These are phyloP conservation scores for Cetonia aurata DNA, from an alignment of 2,888 invertebrate genomes.

Conservation along the genomic window DNA sequence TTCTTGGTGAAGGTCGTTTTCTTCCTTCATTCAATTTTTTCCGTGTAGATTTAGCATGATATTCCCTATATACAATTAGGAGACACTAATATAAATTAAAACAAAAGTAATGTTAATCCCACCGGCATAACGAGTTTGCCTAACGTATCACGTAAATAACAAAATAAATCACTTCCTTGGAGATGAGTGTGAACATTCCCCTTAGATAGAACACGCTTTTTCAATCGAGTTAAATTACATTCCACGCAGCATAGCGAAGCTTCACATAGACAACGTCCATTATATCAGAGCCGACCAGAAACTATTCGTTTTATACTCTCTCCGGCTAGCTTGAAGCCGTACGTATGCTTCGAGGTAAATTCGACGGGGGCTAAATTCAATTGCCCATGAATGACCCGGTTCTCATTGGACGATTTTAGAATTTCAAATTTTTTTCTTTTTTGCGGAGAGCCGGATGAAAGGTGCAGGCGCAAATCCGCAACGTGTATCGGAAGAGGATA, in stretches of 20 bases:
- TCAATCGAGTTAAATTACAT: constrained; percentile 19
- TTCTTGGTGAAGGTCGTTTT: not conserved
- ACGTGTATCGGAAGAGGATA: not conserved
- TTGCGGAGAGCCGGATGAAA: not conserved
- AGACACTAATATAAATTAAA: too few relatives aligned
- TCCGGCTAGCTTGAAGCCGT: constrained; percentile 16
- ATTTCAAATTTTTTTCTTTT: constrained; percentile 25
- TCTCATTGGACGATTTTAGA: constrained; percentile 18
- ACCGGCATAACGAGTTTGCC: too few relatives aligned
- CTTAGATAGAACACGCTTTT: not conserved
- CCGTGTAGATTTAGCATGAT: too few relatives aligned
- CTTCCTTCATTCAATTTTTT: not conserved
- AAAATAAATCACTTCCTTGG: too few relatives aligned
- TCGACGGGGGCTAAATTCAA: constrained; percentile 8
- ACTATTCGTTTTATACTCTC: constrained; percentile 2
- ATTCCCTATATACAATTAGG: too few relatives aligned
- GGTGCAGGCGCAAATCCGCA: not conserved
- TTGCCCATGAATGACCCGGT: constrained; percentile 20
- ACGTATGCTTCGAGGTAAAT: constrained; percentile 17
- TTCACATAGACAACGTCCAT: constrained; percentile 9
- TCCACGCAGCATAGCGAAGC: not conserved
- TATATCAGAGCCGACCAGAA: constrained; percentile 23
- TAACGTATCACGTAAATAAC: too few relatives aligned
- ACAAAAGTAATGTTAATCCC: too few relatives aligned
- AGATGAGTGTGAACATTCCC: too few relatives aligned